phyloP scores from a whole-genome alignment of 2,888 invertebrate genomes.

The Papilio demoleus region DNA sequence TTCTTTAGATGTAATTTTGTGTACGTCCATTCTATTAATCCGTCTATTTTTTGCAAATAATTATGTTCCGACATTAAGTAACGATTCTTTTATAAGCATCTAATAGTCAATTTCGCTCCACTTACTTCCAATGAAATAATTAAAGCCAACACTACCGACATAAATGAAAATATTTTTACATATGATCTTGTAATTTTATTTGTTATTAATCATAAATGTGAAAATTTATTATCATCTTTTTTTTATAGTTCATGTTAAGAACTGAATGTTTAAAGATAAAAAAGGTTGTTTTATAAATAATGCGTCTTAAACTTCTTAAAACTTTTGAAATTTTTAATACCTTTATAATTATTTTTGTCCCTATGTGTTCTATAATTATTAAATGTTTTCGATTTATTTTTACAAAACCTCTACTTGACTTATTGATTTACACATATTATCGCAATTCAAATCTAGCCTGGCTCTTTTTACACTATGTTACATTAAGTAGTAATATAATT shows the following conservation, averaged over 20 bases:
- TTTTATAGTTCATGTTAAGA: not conserved
- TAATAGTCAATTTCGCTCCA: constrained; percentile 17
- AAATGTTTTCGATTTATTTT: constrained; percentile 14
- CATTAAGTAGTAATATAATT: not conserved
- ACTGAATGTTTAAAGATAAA: not conserved
- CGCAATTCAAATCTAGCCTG: not conserved
- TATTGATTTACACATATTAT: not conserved
- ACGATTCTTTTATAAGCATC: not conserved
- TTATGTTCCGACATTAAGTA: constrained; percentile 14
- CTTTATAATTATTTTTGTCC: not conserved
- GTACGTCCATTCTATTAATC: constrained; percentile 48
- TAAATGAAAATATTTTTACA: not conserved
- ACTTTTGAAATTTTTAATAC: not conserved
- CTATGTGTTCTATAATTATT: not conserved
- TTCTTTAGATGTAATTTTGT: constrained; percentile 41
- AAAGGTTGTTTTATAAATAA: not conserved
- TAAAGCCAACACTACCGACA: not conserved
- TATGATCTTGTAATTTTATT: not conserved
- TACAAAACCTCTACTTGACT: not conserved
- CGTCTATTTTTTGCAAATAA: constrained; percentile 46
- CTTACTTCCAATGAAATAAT: constrained; percentile 2
- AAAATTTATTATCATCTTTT: no score
- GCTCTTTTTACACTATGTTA: not conserved
- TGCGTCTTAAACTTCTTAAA: no score
- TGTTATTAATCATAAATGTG: not conserved